Base-by-base conservation (phyloP, 2,888 invertebrate species). In the Calephelis perditalis region DNA sequence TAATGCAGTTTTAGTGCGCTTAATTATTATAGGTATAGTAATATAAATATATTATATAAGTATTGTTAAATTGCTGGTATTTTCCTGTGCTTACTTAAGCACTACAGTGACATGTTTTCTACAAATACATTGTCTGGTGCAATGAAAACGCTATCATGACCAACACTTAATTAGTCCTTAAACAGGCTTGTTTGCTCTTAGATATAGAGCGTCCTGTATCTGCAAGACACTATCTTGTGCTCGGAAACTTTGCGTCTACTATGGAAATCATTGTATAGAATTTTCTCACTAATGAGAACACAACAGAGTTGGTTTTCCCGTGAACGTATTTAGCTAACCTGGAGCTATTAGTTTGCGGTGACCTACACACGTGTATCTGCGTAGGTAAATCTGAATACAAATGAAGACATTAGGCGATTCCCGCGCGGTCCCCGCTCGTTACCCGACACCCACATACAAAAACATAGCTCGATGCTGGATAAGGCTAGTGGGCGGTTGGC, bases 301-400 rank as follows among this genome's bases (percentile, higher is more conserved):
- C 0, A 2, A n/a, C 56, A 61, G 37, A 43, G 55, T 61, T 7
- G 54, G 52, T 47, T 61, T 12, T 66, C 37, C 57, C 40, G 12
- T 62, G 57, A 4, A 37, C 12, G n/a, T 35, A 43, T 65, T 63
- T 52, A 26, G 52, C 57, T 45, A 49, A 46, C 46, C 46, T 46
- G 62, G 45, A 56, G 56, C 62, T 63, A 62, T 62, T 63, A 59
- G 62, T 56, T 58, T 49, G 60, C 40, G 66, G 63, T 52, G 36
- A 37, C 26, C 67, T 67, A 67, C 67, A 68, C 67, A 63, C 65
- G 66, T 68, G 68, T 77, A 77, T 79, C 77, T 74, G 74, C 73
- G 78, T 73, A 73, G 75, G 78, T 76, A 77, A 81, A 85, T 85
- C 85, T 81, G 85, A 84, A 86, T 85, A 84, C 84, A 82, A 84